phyloP scores from a whole-genome alignment of 2,113 vertebrate genomes.

The Gnathonemus longibarbis region DNA sequence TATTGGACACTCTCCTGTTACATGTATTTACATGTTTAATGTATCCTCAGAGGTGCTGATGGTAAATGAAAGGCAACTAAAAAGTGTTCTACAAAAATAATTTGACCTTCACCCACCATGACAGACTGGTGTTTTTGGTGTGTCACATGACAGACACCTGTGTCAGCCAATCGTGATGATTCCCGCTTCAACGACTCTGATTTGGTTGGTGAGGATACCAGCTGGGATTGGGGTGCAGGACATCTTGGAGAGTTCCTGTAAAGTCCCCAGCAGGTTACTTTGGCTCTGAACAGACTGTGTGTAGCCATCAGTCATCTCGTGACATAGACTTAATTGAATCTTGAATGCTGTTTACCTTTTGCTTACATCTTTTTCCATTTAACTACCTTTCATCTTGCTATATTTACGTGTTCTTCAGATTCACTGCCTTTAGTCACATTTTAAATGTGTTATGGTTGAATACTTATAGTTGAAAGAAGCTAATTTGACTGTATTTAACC shows the following conservation, averaged over 20 bases:
- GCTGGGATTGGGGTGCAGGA: neutral
- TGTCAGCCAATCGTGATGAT: neutral
- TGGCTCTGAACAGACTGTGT: neutral
- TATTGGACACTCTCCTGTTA: neutral
- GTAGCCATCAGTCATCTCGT: neutral
- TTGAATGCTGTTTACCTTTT: neutral
- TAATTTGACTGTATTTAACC: neutral
- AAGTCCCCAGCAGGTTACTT: neutral
- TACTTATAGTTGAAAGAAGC: neutral
- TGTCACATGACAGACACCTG: neutral
- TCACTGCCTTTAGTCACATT: neutral
- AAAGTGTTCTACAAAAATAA: neutral
- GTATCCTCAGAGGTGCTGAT: neutral
- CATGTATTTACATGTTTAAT: neutral
- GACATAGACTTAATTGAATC: neutral
- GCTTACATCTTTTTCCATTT: neutral
- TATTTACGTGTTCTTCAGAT: neutral
- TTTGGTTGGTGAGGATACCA: neutral
- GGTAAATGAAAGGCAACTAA: neutral
- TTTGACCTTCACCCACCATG: neutral
- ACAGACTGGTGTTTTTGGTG: neutral
- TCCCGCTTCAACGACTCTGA: neutral
- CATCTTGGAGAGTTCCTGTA: neutral
- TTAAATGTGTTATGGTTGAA: neutral
- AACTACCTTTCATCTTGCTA: neutral